Evolutionary conservation across 2,113 vertebrate genomes (phyloP).

Genomic region (Uropsilus gracilis): DNA sequence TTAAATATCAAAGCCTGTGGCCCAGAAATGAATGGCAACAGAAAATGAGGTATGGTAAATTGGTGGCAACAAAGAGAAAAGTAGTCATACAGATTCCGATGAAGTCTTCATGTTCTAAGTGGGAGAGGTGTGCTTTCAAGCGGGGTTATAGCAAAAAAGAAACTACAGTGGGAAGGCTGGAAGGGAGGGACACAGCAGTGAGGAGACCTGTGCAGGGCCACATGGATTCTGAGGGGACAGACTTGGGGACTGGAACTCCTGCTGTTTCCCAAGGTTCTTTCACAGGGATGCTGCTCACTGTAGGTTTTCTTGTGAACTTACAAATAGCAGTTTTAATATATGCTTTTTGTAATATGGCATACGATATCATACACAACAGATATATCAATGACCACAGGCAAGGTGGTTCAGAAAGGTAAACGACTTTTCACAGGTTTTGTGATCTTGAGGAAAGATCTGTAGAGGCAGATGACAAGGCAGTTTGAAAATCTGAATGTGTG

Average conservation of each 20-base stretch:
- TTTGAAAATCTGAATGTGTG: not conserved
- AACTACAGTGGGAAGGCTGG: not conserved
- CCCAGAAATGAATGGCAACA: conserved; percentile 82
- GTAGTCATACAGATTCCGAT: not conserved
- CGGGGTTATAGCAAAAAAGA: not conserved
- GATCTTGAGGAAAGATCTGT: conserved; percentile 64
- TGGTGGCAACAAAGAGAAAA: conserved; percentile 3
- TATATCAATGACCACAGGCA: conserved; percentile 29
- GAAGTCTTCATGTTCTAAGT: not conserved
- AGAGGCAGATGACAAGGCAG: conserved; percentile 13
- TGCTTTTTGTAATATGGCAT: not conserved
- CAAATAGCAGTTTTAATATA: not conserved
- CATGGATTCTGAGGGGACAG: not conserved
- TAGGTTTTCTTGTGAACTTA: not conserved
- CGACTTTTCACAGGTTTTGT: conserved; percentile 65
- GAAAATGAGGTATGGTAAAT: conserved; percentile 78
- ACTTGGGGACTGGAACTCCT: too few relatives aligned
- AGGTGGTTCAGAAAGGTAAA: conserved; percentile 73
- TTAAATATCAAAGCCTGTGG: conserved; percentile 80
- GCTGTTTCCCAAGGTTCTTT: not conserved
- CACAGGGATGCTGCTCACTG: not conserved
- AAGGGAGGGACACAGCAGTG: not conserved
- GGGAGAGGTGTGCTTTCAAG: not conserved
- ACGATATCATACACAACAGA: not conserved
- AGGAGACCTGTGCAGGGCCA: not conserved